phyloP scores from a whole-genome alignment of 2,888 invertebrate species.

The Apotomis betuletana region DNA sequence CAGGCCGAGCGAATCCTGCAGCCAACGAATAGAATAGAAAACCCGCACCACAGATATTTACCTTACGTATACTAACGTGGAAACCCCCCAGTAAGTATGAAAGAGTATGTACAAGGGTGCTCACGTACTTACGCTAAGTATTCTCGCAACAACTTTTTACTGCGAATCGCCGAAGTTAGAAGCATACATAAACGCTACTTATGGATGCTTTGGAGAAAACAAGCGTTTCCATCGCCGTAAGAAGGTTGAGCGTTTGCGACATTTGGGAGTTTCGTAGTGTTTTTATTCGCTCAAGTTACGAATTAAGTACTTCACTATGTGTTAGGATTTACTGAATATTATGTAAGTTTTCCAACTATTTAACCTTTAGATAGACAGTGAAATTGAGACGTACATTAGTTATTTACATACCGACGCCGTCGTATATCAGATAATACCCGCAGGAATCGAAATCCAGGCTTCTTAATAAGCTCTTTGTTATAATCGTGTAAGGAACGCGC shows the following conservation, averaged over 20 bases:
- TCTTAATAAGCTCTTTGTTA: conserved; percentile 3
- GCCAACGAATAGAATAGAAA: conserved; percentile 37
- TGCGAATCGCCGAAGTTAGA: conserved; percentile 37
- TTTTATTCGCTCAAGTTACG: conserved; percentile 1
- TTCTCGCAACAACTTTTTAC: conserved; percentile 39
- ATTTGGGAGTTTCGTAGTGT: conserved; percentile 2
- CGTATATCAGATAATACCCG: neutral
- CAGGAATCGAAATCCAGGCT: neutral
- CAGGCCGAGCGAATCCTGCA: conserved; percentile 43
- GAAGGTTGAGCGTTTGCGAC: conserved; percentile 8
- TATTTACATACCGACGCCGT: neutral
- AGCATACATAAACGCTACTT: conserved; percentile 40
- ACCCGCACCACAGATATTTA: conserved; percentile 34
- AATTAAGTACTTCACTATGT: neutral
- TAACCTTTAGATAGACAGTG: neutral
- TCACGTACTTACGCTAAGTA: conserved; percentile 40
- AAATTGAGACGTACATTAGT: neutral
- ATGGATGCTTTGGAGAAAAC: conserved; percentile 35
- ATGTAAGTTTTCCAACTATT: no score
- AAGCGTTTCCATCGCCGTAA: conserved; percentile 31
- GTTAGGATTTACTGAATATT: neutral
- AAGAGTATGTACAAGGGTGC: conserved; percentile 24
- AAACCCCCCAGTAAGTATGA: conserved; percentile 19
- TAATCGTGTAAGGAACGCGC: neutral
- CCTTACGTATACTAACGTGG: conserved; percentile 19